Evolutionary conservation across 2,113 vertebrate genomes (phyloP).

Genomic region (Grammomys dolichurus): DNA sequence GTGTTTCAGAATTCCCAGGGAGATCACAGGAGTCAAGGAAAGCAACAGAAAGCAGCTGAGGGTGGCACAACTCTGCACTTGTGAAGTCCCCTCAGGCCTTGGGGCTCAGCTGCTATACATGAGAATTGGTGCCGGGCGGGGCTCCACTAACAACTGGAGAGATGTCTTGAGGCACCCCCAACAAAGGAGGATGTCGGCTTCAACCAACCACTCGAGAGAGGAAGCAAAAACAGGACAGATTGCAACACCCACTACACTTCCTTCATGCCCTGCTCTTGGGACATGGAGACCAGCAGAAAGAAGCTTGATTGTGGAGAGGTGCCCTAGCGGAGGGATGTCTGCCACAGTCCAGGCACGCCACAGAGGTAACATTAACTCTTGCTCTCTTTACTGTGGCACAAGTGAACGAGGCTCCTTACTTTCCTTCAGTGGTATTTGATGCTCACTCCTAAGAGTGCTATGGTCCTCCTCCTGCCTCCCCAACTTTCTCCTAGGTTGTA

Average conservation of each 20-base stretch:
- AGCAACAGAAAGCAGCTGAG: neutral
- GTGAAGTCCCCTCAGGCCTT: neutral
- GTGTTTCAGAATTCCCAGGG: neutral
- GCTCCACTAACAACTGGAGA: neutral
- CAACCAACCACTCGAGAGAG: neutral
- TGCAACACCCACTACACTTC: neutral
- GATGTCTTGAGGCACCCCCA: neutral
- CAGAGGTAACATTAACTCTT: slow-evolving; percentile 63
- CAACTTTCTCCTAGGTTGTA: neutral
- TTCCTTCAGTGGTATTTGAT: neutral
- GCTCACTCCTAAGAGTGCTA: neutral
- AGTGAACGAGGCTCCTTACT: neutral
- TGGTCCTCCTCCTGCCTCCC: neutral
- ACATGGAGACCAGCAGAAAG: neutral
- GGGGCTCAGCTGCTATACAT: neutral
- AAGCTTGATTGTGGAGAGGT: neutral
- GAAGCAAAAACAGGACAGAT: slow-evolving; percentile 62
- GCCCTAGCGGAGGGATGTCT: neutral
- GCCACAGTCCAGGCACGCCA: neutral
- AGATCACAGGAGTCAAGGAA: neutral
- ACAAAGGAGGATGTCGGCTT: neutral
- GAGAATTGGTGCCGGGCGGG: neutral
- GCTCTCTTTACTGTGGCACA: neutral
- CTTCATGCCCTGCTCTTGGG: neutral
- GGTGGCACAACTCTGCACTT: accelerated